phyloP scores from a whole-genome alignment of 1,140 invertebrate species.

The Musca vetustissima region DNA sequence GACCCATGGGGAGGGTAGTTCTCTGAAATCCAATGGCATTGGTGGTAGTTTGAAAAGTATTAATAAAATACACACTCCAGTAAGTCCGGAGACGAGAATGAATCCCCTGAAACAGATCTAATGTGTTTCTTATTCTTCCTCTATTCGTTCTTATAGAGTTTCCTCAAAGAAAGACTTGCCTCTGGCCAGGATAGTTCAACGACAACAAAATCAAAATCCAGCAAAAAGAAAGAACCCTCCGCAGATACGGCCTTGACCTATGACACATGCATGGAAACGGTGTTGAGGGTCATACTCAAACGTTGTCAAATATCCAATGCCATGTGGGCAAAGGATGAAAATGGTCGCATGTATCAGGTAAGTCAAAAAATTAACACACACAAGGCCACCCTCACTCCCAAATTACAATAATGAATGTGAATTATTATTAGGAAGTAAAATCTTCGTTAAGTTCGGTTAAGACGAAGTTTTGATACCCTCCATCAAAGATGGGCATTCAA shows the following conservation, averaged over 20 bases:
- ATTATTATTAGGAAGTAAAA: no score
- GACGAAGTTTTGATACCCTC: no score
- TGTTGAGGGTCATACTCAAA: conserved; percentile 47
- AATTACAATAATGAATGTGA: no score
- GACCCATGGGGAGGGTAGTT: no score
- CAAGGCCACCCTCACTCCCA: no score
- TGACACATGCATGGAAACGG: conserved; percentile 46
- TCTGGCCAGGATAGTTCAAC: conserved; percentile 7
- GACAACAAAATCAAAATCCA: background rate
- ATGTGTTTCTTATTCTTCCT: no score
- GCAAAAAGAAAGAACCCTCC: background rate
- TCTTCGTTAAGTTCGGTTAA: no score
- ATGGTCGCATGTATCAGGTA: conserved; percentile 48
- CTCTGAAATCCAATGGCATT: no score
- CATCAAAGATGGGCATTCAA: no score
- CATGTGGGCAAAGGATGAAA: conserved; percentile 42
- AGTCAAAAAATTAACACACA: background rate
- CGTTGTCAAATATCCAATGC: conserved; percentile 47
- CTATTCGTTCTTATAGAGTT: background rate
- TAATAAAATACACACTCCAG: background rate
- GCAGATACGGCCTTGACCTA: conserved; percentile 32
- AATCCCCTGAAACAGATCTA: no score
- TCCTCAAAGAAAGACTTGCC: background rate
- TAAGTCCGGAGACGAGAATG: background rate
- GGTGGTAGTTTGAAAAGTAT: conserved; percentile 20